A percentile compares a stretch with the other conserved stretches of the same genome.
These are phyloP conservation scores for Argyresthia albistria DNA, from an alignment of 2,888 invertebrate species.

Conservation along the genomic window DNA sequence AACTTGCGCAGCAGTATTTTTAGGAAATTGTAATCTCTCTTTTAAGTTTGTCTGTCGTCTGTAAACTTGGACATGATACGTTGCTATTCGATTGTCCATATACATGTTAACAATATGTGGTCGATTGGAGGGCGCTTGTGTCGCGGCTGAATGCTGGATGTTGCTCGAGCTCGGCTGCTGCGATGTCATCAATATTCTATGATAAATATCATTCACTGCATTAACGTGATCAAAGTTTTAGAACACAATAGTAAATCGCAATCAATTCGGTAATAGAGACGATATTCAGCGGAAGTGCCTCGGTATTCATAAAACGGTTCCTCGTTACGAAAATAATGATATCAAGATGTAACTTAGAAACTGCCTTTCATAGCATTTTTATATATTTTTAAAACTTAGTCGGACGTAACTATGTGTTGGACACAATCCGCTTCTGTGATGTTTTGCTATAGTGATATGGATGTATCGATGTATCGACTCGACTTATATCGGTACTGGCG, in stretches of 20 bases:
- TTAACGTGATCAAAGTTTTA: slow-evolving; percentile 2
- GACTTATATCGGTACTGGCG: neutral
- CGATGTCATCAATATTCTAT: neutral
- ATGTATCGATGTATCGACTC: slow-evolving; percentile 19
- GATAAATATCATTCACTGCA: neutral
- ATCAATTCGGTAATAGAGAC: slow-evolving; percentile 12
- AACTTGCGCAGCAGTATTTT: slow-evolving; percentile 68
- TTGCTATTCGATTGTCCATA: slow-evolving; percentile 38
- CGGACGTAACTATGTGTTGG: slow-evolving; percentile 34
- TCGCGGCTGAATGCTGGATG: slow-evolving; percentile 1
- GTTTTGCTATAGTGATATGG: slow-evolving; percentile 48
- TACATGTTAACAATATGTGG: slow-evolving; percentile 3
- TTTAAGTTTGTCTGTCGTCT: slow-evolving; percentile 41
- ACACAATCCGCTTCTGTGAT: slow-evolving; percentile 63
- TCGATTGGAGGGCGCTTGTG: slow-evolving; percentile 12
- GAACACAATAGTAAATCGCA: slow-evolving; percentile 3
- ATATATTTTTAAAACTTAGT: slow-evolving; percentile 56
- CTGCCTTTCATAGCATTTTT: slow-evolving; percentile 60
- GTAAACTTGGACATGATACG: slow-evolving; percentile 24
- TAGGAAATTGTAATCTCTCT: slow-evolving; percentile 50
- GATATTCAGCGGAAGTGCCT: slow-evolving; percentile 55
- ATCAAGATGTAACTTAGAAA: slow-evolving; percentile 40
- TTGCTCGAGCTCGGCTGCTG: neutral
- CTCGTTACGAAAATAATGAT: slow-evolving; percentile 24
- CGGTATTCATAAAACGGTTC: slow-evolving; percentile 35